phyloP scores from a whole-genome alignment of 2,797 vertebrate species.

The Anguilla megastoma region DNA sequence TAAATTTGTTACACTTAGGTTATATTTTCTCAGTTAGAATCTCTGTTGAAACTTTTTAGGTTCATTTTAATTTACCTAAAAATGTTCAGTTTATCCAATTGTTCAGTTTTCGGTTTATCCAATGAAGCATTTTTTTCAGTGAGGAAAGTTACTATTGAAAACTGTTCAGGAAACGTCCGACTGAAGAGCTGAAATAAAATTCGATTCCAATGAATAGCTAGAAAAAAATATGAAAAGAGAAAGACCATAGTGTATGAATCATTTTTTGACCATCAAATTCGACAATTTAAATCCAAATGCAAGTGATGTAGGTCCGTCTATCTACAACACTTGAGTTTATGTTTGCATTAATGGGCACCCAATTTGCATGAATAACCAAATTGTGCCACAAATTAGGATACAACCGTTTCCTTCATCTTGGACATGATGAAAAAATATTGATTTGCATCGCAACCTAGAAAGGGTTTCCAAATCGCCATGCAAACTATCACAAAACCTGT shows the following conservation, averaged over 20 bases:
- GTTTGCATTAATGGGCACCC: not conserved
- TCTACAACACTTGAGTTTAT: too few relatives aligned
- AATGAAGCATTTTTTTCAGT: not conserved
- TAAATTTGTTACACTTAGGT: too few relatives aligned
- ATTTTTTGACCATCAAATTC: not conserved
- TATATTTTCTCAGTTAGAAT: too few relatives aligned
- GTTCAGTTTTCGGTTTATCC: not conserved
- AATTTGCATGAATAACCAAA: not conserved
- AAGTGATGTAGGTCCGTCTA: not conserved
- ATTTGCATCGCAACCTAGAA: conserved; percentile 9
- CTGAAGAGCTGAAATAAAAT: not conserved
- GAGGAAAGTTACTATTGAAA: not conserved
- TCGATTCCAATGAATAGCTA: not conserved
- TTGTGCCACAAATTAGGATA: not conserved
- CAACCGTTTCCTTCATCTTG: not conserved
- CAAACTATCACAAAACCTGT: not conserved
- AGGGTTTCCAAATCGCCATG: not conserved
- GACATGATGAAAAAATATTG: not conserved
- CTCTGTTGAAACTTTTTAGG: too few relatives aligned
- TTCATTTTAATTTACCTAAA: too few relatives aligned
- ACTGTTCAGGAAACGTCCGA: not conserved
- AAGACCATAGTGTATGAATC: not conserved
- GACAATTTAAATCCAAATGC: not conserved
- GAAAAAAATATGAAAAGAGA: not conserved
- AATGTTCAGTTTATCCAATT: too few relatives aligned